A percentile compares a stretch with the other conserved stretches of the same genome.
These are phyloP conservation scores for Carassius carassius DNA, from an alignment of 2,113 vertebrate species.

Conservation along the genomic window DNA sequence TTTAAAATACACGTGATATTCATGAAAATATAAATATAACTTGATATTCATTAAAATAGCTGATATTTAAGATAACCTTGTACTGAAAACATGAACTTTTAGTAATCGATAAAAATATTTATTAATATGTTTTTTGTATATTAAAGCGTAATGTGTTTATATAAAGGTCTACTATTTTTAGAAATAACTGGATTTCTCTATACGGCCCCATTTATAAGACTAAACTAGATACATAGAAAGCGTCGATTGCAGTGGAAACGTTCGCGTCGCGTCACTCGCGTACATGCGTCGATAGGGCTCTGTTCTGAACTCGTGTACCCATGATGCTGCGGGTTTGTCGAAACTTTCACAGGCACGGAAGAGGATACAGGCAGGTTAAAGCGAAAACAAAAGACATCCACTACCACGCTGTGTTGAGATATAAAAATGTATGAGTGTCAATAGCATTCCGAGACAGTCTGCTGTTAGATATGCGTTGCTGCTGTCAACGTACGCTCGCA, in stretches of 20 bases:
- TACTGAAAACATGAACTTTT: neutral
- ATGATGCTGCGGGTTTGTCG: constrained; percentile 40
- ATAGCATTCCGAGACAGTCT: neutral
- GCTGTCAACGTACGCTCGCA: neutral
- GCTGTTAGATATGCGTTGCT: neutral
- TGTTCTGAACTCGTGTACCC: constrained; percentile 51
- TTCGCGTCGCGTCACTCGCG: neutral
- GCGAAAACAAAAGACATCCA: neutral
- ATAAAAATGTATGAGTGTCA: neutral
- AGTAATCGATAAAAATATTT: neutral
- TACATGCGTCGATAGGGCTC: neutral
- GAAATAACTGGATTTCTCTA: neutral
- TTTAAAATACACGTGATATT: neutral
- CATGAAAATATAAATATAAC: too few relatives aligned
- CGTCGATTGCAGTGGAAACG: neutral
- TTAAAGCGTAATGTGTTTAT: neutral
- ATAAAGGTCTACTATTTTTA: neutral
- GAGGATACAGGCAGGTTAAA: neutral
- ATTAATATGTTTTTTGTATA: neutral
- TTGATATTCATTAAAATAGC: too few relatives aligned
- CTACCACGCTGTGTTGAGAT: neutral
- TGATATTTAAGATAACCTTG: neutral
- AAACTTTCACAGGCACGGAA: constrained; percentile 41
- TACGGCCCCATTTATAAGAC: neutral
- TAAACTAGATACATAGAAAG: neutral